A percentile compares a stretch with the other conserved stretches of the same genome.
Conservation (phyloP, 2,113 vertebrate genomes). For the Catharus bicknelli region DNA sequence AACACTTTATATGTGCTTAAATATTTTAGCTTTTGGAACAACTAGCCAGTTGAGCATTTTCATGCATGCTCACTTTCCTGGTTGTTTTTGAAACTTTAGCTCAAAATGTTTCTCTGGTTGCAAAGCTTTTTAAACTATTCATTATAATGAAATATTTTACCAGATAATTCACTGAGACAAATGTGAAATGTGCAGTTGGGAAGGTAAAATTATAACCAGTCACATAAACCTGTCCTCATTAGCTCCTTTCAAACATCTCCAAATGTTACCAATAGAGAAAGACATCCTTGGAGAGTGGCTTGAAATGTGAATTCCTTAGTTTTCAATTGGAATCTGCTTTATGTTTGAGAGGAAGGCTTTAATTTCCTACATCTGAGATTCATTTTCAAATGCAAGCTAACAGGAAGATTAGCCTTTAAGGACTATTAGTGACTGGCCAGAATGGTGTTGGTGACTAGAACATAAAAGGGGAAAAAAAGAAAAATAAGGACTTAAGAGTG, state of each 20-base stretch:
- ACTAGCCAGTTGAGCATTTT: not conserved
- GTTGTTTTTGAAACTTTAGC: not conserved
- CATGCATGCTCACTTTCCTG: not conserved
- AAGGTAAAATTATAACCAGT: slow-evolving; percentile 54
- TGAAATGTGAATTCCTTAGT: slow-evolving; percentile 37
- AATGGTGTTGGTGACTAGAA: slow-evolving; percentile 38
- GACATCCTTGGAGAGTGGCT: not conserved
- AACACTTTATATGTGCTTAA: not conserved
- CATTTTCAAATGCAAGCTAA: slow-evolving; percentile 54
- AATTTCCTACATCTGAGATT: slow-evolving; percentile 62
- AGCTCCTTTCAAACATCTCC: slow-evolving; percentile 46
- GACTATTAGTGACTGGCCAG: slow-evolving; percentile 13
- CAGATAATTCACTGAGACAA: slow-evolving; percentile 40
- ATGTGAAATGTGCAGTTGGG: slow-evolving; percentile 10
- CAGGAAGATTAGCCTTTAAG: slow-evolving; percentile 57
- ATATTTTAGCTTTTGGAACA: not conserved
- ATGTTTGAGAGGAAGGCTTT: slow-evolving; percentile 51
- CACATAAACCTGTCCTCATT: slow-evolving; percentile 64
- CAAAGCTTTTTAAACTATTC: not conserved
- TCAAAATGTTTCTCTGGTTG: not conserved
- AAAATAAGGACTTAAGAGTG: not conserved
- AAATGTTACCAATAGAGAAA: slow-evolving; percentile 57
- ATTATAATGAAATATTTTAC: slow-evolving; percentile 25
- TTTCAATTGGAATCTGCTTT: slow-evolving; percentile 25
- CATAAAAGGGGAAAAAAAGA: not conserved